phyloP scores from a whole-genome alignment of 1,140 invertebrate species.

The Melitaea cinxia region DNA sequence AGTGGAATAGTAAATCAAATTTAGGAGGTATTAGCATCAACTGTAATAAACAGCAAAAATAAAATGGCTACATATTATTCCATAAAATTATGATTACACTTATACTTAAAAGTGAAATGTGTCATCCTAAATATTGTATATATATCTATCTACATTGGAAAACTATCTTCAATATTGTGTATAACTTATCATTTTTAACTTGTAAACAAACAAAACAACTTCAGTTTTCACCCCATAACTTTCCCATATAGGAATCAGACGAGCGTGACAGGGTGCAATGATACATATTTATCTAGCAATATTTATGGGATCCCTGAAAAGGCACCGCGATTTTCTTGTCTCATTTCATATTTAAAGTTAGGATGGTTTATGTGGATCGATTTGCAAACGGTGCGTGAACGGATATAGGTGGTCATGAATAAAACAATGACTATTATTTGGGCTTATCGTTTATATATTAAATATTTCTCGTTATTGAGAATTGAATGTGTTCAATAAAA shows the following conservation, averaged over 20 bases:
- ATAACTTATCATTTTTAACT: no score
- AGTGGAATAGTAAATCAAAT: no score
- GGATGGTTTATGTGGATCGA: constrained; percentile 59
- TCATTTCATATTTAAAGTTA: constrained; percentile 76
- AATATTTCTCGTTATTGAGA: no score
- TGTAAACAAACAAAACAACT: constrained; percentile 50
- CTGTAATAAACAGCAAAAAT: no score
- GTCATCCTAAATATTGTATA: no score
- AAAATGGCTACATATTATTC: no score
- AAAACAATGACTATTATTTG: constrained; percentile 41
- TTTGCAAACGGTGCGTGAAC: constrained; percentile 51
- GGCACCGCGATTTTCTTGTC: constrained; percentile 61
- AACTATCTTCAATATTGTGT: no score
- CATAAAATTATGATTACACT: no score
- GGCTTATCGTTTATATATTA: constrained; percentile 24
- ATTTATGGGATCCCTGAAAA: constrained; percentile 70
- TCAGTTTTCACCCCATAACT: constrained; percentile 47
- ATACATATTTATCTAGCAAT: constrained; percentile 78
- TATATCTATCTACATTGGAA: no score
- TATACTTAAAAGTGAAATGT: no score
- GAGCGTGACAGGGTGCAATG: constrained; percentile 64
- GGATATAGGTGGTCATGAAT: constrained; percentile 46
- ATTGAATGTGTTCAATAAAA: no score
- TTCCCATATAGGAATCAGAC: constrained; percentile 43
- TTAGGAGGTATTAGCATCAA: no score